A percentile compares a stretch with the other conserved stretches of the same genome.
These are phyloP conservation scores for Euzophera pinguis DNA, from an alignment of 2,888 invertebrate species.

Conservation along the genomic window DNA sequence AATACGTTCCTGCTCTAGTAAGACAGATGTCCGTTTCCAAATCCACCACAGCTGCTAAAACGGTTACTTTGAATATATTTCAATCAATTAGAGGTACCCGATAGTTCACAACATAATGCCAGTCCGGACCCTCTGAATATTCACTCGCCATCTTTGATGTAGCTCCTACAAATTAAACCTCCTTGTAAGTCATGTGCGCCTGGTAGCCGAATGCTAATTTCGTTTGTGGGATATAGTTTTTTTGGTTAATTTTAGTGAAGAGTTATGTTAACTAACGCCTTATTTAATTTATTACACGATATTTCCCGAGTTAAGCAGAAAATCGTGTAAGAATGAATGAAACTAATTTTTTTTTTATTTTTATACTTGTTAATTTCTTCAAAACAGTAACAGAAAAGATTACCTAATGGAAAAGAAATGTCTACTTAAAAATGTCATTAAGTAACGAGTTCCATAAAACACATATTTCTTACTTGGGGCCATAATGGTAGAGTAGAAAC, in stretches of 20 bases:
- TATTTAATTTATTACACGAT: too few species aligned
- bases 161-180: constrained; percentile 21
- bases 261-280: too few species aligned
- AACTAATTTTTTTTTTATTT: too few species aligned
- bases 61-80: constrained; percentile 66
- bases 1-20: constrained; percentile 32
- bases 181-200: constrained; percentile 18
- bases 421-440: too few species aligned
- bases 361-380: too few species aligned
- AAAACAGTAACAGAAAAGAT: too few species aligned
- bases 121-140: constrained; percentile 63
- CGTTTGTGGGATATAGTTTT: not conserved
- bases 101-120: constrained; percentile 52
- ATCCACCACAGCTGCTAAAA: constrained; percentile 41
- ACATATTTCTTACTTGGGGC: too few species aligned
- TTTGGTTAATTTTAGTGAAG: not conserved
- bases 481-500: too few species aligned
- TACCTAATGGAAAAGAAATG: too few species aligned
- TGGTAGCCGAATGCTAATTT: constrained; percentile 39
- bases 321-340: too few species aligned
- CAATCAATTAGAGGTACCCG: constrained; percentile 65
- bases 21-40: constrained; percentile 35
- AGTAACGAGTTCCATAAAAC: too few species aligned
- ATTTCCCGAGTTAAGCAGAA: too few species aligned
- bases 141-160: constrained; percentile 66